A percentile compares a stretch with the other conserved stretches of the same genome.
phyloP scores from a whole-genome alignment of 2,113 vertebrate species.

The Orycteropus afer region DNA sequence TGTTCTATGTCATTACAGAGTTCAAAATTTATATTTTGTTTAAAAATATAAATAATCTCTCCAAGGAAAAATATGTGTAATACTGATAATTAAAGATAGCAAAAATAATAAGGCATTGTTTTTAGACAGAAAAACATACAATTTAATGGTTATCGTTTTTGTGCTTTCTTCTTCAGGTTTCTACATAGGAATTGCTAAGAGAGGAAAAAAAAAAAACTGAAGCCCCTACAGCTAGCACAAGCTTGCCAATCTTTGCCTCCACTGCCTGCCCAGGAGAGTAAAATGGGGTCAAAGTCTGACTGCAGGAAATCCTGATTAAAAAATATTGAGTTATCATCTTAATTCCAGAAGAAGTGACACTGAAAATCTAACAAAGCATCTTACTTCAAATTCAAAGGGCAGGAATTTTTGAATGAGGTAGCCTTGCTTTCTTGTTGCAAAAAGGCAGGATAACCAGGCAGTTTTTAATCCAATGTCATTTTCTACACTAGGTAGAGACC shows the following conservation, averaged over 20 bases:
- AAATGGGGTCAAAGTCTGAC: background rate
- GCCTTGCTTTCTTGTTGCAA: background rate
- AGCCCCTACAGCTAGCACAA: background rate
- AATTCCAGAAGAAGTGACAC: background rate
- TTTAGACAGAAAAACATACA: slow-evolving; percentile 1
- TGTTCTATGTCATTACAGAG: background rate
- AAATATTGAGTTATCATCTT: background rate
- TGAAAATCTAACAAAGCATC: background rate
- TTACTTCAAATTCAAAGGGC: background rate
- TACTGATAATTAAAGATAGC: background rate
- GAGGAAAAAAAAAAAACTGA: background rate
- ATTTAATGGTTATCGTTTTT: slow-evolving; percentile 14
- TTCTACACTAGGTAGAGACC: background rate
- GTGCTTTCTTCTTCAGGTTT: slow-evolving; percentile 11
- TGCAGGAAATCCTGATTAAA: background rate
- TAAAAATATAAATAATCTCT: background rate
- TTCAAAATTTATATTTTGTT: background rate
- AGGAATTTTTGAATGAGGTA: slow-evolving; percentile 8
- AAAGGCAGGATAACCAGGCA: background rate
- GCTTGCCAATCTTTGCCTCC: background rate
- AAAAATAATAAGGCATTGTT: slow-evolving; percentile 1
- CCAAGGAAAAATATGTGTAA: background rate
- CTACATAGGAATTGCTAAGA: background rate
- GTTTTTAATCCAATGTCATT: background rate
- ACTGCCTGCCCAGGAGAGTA: background rate